A percentile compares a stretch with the other conserved stretches of the same genome.
Evolutionary conservation across 2,113 vertebrate species (phyloP).

Genomic region (Pituophis catenifer): DNA sequence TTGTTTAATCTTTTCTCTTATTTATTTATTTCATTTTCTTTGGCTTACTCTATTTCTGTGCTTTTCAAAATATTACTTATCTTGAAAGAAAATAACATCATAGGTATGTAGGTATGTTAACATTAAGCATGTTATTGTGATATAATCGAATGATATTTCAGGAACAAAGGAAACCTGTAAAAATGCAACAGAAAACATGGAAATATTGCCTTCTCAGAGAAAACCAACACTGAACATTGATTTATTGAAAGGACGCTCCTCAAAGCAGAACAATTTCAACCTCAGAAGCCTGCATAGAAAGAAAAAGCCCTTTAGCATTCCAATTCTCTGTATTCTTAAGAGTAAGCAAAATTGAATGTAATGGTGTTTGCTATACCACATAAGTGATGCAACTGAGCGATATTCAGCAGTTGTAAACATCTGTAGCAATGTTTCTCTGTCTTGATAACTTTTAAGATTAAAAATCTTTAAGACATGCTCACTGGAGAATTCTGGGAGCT

Average conservation of each 20-base stretch:
- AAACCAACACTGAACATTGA: no score
- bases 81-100: no score
- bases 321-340: background rate
- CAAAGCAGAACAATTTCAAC: background rate
- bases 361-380: background rate
- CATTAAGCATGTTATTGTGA: background rate
- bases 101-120: background rate
- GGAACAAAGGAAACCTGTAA: background rate
- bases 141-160: background rate
- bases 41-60: background rate
- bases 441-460: background rate
- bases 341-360: background rate
- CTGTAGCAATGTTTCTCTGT: background rate
- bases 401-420: background rate
- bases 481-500: background rate
- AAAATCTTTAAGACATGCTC: background rate
- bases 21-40: background rate
- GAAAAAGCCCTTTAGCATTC: background rate
- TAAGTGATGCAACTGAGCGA: background rate
- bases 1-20: background rate
- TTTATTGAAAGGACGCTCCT: background rate
- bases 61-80: background rate
- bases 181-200: background rate
- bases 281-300: background rate
- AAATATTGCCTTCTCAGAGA: background rate